phyloP scores from a whole-genome alignment of 2,797 vertebrate genomes.

The Hydrolagus colliei region DNA sequence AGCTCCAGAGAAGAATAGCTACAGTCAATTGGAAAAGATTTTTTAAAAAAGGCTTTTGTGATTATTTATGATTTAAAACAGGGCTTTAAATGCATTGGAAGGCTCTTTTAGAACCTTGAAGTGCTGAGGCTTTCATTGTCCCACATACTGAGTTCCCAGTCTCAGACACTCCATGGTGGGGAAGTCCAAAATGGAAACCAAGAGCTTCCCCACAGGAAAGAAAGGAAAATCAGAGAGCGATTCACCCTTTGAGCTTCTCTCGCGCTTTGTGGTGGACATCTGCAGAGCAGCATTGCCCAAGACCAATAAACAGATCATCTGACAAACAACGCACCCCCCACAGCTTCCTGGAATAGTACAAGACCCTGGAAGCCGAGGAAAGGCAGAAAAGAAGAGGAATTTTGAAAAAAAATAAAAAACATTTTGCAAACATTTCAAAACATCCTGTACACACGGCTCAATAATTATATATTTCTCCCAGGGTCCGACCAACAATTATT shows the following conservation, averaged over 20 bases:
- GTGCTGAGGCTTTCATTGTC: neutral
- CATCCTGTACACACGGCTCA: too few species aligned
- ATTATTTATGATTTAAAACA: neutral
- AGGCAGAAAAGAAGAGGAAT: too few species aligned
- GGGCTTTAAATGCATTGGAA: neutral
- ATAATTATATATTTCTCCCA: too few species aligned
- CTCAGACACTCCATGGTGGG: neutral
- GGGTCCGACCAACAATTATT: too few species aligned
- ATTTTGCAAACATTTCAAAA: too few species aligned
- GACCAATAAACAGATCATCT: neutral
- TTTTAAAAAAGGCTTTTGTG: neutral
- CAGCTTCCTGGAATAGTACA: too few species aligned
- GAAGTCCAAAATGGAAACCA: neutral
- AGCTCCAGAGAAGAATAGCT: neutral
- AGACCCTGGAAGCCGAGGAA: too few species aligned
- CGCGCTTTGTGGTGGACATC: neutral
- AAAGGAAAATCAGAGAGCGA: neutral
- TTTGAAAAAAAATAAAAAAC: neutral
- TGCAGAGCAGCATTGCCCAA: neutral
- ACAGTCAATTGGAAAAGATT: constrained; percentile 1
- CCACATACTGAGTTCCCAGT: neutral
- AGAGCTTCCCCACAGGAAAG: neutral
- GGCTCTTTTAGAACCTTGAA: neutral
- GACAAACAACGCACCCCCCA: too few species aligned
- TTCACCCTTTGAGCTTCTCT: neutral